phyloP scores from a whole-genome alignment of 2,888 invertebrate species.

The Hydroisotoma schaefferi region DNA sequence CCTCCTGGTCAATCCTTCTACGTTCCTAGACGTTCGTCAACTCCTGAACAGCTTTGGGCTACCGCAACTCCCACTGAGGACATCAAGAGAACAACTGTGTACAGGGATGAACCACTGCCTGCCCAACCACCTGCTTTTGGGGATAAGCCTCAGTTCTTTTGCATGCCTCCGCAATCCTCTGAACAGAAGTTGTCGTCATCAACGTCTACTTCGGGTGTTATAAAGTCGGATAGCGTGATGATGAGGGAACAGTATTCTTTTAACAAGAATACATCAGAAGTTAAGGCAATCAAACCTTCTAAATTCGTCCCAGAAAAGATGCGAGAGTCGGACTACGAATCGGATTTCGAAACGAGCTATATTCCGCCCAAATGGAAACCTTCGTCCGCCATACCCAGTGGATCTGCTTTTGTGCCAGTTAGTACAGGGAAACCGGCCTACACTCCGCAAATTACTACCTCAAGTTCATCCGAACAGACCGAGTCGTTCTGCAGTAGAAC shows the following conservation, averaged over 20 bases:
- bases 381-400: slow-evolving; percentile 24
- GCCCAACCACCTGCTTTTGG: not conserved
- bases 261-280: too few relatives aligned
- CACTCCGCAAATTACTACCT: not conserved
- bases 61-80: slow-evolving; percentile 5
- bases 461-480: slow-evolving; percentile 1
- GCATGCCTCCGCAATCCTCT: slow-evolving; percentile 7
- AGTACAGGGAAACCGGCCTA: slow-evolving; percentile 50
- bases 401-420: slow-evolving; percentile 60
- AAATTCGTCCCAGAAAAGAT: slow-evolving; percentile 65
- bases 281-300: slow-evolving; percentile 58
- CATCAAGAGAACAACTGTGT: too few relatives aligned
- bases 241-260: too few relatives aligned
- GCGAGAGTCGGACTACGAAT: slow-evolving; percentile 68
- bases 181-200: slow-evolving; percentile 12
- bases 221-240: too few relatives aligned
- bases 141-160: not conserved
- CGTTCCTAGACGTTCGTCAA: too few relatives aligned
- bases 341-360: slow-evolving; percentile 66
- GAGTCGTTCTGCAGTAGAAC: slow-evolving; percentile 4
- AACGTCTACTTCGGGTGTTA: too few relatives aligned
- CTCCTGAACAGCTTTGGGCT: too few relatives aligned
- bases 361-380: slow-evolving; percentile 51
- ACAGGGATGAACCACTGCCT: too few relatives aligned
- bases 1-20: too few relatives aligned